Evolutionary conservation across 2,797 vertebrate species (phyloP).

Genomic region (Sebastes dallii): DNA sequence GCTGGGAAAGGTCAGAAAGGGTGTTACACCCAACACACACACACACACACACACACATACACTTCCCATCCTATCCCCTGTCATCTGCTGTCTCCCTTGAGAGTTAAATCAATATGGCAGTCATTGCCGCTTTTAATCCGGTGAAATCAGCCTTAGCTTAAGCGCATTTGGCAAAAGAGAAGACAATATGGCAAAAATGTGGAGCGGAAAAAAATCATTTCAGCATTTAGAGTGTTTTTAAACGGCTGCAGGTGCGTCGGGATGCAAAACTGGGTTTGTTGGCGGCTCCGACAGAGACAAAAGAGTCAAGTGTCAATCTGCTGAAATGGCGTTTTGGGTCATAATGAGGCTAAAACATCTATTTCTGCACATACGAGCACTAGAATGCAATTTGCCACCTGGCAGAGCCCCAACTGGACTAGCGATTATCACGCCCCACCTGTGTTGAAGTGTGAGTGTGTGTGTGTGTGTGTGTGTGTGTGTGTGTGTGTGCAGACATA

Average conservation of each 20-base stretch:
- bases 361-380: conserved; percentile 1
- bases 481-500: background rate
- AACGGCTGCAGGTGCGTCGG: conserved; percentile 6
- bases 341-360: conserved; percentile 1
- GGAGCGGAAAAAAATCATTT: conserved; percentile 2
- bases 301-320: background rate
- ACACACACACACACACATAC: conserved; percentile 11
- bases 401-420: conserved; percentile 37
- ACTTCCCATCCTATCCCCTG: background rate
- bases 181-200: conserved; percentile 38
- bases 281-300: background rate
- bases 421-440: conserved; percentile 7
- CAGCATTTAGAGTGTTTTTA: background rate
- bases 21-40: background rate
- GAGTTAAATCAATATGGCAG: conserved; percentile 57
- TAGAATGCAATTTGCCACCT: conserved; percentile 24
- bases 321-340: conserved; percentile 7
- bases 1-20: conserved; percentile 31
- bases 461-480: conserved; percentile 9
- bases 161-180: conserved; percentile 44
- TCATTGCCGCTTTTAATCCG: conserved; percentile 44
- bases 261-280: background rate
- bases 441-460: conserved; percentile 7
- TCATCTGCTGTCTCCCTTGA: conserved; percentile 37
- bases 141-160: conserved; percentile 45